Evolutionary conservation across 2,888 invertebrate genomes (phyloP).

Genomic region (Acleris emargana): DNA sequence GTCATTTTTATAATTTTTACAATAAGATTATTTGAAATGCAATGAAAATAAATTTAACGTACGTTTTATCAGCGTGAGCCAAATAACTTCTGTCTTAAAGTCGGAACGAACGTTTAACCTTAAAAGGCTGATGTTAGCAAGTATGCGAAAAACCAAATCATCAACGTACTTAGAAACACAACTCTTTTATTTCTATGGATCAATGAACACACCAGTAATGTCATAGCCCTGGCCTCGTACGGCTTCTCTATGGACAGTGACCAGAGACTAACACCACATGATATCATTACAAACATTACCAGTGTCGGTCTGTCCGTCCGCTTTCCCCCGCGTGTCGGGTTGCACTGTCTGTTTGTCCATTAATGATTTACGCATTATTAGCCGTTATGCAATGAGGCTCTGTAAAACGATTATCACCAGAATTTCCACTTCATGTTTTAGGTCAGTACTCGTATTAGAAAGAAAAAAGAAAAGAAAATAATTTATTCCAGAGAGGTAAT

Average conservation of each 20-base stretch:
- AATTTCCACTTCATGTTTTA: neutral
- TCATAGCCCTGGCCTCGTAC: constrained; percentile 7
- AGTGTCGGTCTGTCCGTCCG: constrained; percentile 15
- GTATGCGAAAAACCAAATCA: constrained; percentile 5
- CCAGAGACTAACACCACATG: constrained; percentile 22
- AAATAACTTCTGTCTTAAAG: neutral
- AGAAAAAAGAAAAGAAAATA: too few species aligned
- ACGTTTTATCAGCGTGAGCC: too few species aligned
- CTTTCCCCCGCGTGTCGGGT: constrained; percentile 28
- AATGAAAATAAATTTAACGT: too few species aligned
- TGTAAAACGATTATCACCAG: neutral
- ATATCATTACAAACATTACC: constrained; percentile 27
- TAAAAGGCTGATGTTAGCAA: neutral
- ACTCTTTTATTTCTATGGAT: constrained; percentile 9
- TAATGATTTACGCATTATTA: constrained; percentile 1
- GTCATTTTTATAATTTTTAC: too few species aligned
- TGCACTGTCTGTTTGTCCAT: constrained; percentile 17
- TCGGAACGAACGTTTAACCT: neutral
- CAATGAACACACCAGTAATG: constrained; percentile 9
- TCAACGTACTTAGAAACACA: neutral
- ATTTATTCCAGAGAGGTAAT: too few species aligned
- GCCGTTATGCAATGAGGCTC: neutral
- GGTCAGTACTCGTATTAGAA: too few species aligned
- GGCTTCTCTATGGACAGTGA: constrained; percentile 18
- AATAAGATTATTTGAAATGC: too few species aligned